These are phyloP conservation scores for Porites australiensis DNA, from an alignment of 64 coral and sea anemone species.

Conservation along the genomic window DNA sequence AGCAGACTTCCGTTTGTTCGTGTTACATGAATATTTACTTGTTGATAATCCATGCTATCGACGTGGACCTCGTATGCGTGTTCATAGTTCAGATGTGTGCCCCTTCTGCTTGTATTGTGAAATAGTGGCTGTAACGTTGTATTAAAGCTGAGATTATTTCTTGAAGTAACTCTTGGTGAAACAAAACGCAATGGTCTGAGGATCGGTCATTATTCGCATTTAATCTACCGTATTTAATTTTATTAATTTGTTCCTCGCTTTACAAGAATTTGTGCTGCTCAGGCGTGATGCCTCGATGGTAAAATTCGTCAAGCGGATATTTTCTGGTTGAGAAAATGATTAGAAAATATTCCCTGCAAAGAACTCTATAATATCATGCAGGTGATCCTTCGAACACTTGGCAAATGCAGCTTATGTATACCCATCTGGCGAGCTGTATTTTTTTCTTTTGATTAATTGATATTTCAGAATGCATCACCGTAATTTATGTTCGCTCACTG, in stretches of 20 bases:
- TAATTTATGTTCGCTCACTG: neutral
- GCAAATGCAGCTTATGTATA: neutral
- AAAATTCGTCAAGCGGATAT: neutral
- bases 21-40: neutral
- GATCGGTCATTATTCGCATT: neutral
- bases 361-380: neutral
- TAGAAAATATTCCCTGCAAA: neutral
- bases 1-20: neutral
- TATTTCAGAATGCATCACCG: neutral
- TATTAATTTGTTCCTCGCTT: neutral
- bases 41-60: too few relatives aligned
- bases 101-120: neutral
- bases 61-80: neutral
- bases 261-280: neutral
- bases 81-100: neutral
- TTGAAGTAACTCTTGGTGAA: neutral
- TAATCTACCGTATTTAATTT: neutral
- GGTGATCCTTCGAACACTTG: neutral
- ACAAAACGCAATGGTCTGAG: neutral
- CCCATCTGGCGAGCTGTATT: neutral
- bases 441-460: constrained; percentile 7
- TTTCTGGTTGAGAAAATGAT: neutral
- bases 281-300: neutral
- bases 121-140: neutral
- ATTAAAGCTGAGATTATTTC: neutral